Evolutionary conservation across 2,888 invertebrate species (phyloP).

Genomic region (Rotaria magnacalcarata): DNA sequence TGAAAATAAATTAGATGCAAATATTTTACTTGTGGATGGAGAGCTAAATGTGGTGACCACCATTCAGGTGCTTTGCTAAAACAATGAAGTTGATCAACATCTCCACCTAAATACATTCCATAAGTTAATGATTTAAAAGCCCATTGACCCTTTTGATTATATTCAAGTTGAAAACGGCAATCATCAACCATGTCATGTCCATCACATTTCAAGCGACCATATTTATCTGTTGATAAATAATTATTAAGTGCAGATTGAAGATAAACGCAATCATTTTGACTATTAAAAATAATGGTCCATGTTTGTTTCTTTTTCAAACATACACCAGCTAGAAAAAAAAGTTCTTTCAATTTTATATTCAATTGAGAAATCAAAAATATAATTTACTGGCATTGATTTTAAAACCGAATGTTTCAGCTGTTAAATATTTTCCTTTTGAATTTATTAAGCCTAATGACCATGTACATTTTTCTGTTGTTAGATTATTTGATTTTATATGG

Average conservation of each 20-base stretch:
- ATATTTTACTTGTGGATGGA: conserved; percentile 75
- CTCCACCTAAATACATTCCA: conserved; percentile 85
- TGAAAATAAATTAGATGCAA: conserved; percentile 38
- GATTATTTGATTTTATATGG: not conserved
- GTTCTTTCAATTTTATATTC: not conserved
- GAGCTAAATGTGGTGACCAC: conserved; percentile 88
- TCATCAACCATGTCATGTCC: conserved; percentile 69
- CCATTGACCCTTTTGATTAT: conserved; percentile 73
- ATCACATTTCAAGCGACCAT: conserved; percentile 91
- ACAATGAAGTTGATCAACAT: conserved; percentile 83
- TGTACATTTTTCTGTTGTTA: not conserved
- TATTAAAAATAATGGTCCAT: conserved; percentile 75
- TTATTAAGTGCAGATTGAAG: conserved; percentile 78
- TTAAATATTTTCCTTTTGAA: conserved; percentile 77
- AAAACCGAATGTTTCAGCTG: conserved; percentile 93
- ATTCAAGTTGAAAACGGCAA: conserved; percentile 79
- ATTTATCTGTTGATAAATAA: conserved; percentile 87
- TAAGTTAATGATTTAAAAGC: conserved; percentile 67
- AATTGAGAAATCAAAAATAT: not conserved
- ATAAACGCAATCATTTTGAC: conserved; percentile 68
- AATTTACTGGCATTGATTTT: conserved; percentile 75
- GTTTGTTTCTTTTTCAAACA: conserved; percentile 86
- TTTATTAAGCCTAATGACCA: conserved; percentile 93
- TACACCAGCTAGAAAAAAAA: conserved; percentile 65
- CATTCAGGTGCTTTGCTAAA: conserved; percentile 86